Evolutionary conservation across 2,888 invertebrate genomes (phyloP).

Genomic region (Patella pellucida): DNA sequence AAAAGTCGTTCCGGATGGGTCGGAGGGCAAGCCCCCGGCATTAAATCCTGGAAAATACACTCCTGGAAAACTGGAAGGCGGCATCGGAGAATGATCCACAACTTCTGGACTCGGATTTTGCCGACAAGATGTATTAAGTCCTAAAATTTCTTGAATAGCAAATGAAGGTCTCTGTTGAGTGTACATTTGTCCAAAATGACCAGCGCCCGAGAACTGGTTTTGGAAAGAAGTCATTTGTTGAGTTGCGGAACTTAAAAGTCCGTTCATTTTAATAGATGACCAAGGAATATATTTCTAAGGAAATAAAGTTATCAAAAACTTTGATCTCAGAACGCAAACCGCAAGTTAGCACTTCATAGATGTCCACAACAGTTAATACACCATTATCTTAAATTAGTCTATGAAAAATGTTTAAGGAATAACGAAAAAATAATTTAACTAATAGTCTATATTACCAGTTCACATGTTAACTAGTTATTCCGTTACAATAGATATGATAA

Average conservation of each 20-base stretch:
- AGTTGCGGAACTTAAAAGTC: constrained; percentile 36
- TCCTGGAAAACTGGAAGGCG: constrained; percentile 37
- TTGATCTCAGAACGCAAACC: too few species aligned
- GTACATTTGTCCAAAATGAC: constrained; percentile 53
- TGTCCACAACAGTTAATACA: too few species aligned
- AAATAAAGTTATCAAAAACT: neutral
- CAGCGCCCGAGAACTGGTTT: constrained; percentile 40
- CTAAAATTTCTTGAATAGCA: constrained; percentile 89
- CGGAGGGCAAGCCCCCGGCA: constrained; percentile 21
- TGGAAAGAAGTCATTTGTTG: constrained; percentile 45
- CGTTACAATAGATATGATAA: too few species aligned
- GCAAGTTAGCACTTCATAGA: too few species aligned
- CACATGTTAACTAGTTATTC: too few species aligned
- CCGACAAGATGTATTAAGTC: constrained; percentile 70
- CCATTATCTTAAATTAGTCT: too few species aligned
- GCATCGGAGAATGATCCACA: constrained; percentile 42
- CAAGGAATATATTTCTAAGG: constrained; percentile 13
- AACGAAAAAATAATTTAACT: too few species aligned
- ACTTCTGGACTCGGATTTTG: constrained; percentile 52
- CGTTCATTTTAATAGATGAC: constrained; percentile 32
- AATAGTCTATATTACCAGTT: too few species aligned
- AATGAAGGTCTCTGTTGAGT: constrained; percentile 85
- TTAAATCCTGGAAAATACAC: constrained; percentile 42
- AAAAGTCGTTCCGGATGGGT: constrained; percentile 35
- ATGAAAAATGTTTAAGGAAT: too few species aligned